phyloP scores from a whole-genome alignment of 2,888 invertebrate species.

The Microplitis manilae region DNA sequence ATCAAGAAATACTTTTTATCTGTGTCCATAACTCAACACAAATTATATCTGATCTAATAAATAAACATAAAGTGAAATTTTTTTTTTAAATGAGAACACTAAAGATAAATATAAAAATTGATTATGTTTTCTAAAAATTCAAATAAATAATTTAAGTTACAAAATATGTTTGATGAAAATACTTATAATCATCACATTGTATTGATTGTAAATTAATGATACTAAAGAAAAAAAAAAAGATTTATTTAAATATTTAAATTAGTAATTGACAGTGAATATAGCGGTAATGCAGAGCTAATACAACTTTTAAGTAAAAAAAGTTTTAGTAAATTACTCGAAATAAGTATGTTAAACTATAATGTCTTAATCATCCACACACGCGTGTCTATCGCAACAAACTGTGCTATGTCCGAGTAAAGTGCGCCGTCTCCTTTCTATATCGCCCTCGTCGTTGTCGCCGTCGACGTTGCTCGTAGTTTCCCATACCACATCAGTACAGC shows the following conservation, averaged over 20 bases:
- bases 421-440: conserved; percentile 35
- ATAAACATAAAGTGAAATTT: too few species aligned
- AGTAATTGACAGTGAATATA: neutral
- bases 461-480: neutral
- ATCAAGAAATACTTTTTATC: too few species aligned
- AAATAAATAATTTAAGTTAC: too few species aligned
- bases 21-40: too few species aligned
- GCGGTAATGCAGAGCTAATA: neutral
- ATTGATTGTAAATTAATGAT: too few species aligned
- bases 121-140: too few species aligned
- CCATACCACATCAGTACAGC: neutral
- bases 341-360: neutral
- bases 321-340: neutral
- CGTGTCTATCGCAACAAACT: conserved; percentile 34
- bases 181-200: too few species aligned
- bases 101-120: too few species aligned
- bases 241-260: neutral
- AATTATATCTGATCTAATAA: too few species aligned
- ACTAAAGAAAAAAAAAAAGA: neutral
- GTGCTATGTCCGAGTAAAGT: conserved; percentile 25
- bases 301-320: neutral
- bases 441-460: conserved; percentile 11
- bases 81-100: too few species aligned
- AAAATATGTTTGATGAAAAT: too few species aligned
- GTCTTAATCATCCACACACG: conserved; percentile 25